phyloP scores from a whole-genome alignment of 2,888 invertebrate species.

The Ypsolopha sequella region DNA sequence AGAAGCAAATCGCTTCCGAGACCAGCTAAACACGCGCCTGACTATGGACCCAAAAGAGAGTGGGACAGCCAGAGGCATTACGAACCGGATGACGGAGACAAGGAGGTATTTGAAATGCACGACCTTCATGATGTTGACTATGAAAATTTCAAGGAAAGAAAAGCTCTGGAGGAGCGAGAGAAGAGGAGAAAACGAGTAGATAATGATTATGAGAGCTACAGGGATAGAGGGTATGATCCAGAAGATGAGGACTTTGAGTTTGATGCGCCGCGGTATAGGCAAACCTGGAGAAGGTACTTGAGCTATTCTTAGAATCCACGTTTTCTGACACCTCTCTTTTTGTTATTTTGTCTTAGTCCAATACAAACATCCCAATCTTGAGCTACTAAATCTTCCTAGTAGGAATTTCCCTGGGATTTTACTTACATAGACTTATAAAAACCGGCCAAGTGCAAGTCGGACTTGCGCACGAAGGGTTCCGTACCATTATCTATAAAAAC shows the following conservation, averaged over 20 bases:
- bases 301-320: neutral
- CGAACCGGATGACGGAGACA: slow-evolving; percentile 47
- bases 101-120: slow-evolving; percentile 56
- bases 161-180: slow-evolving; percentile 33
- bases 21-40: slow-evolving; percentile 36
- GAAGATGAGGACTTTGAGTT: slow-evolving; percentile 57
- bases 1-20: slow-evolving; percentile 56
- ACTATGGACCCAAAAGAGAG: slow-evolving; percentile 41
- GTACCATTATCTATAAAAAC: too few relatives aligned
- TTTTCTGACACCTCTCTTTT: too few relatives aligned
- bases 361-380: too few relatives aligned
- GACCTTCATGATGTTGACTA: slow-evolving; percentile 55
- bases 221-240: slow-evolving; percentile 51
- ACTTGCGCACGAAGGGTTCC: too few relatives aligned
- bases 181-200: slow-evolving; percentile 29
- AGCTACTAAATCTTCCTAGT: too few relatives aligned
- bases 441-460: too few relatives aligned
- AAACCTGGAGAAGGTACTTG: slow-evolving; percentile 25
- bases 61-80: slow-evolving; percentile 35
- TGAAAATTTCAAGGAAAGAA: slow-evolving; percentile 63
- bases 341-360: too few relatives aligned
- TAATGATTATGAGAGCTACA: slow-evolving; percentile 23
- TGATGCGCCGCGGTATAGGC: slow-evolving; percentile 34
- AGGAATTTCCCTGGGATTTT: too few relatives aligned
- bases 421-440: too few relatives aligned